A percentile compares a stretch with the other conserved stretches of the same genome.
These are phyloP conservation scores for Acholoe squamosa DNA, from an alignment of 2,888 invertebrate genomes.

Conservation along the genomic window DNA sequence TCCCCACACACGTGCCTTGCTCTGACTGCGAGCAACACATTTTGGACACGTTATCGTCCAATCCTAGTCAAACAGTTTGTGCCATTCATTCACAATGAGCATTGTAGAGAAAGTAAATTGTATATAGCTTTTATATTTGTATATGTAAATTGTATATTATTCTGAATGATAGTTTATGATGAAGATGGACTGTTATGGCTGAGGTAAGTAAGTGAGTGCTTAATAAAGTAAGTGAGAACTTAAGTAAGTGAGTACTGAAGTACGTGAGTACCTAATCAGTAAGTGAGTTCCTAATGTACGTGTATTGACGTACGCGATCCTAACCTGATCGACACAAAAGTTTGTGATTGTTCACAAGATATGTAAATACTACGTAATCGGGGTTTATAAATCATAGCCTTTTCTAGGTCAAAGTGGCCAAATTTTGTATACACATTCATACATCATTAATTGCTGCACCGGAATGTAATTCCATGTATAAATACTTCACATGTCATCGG, in stretches of 20 bases:
- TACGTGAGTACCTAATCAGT: no score
- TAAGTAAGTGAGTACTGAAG: background rate
- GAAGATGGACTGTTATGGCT: background rate
- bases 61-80: background rate
- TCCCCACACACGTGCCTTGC: conserved; percentile 58
- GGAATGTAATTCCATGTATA: conserved; percentile 29
- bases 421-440: conserved; percentile 7
- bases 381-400: background rate
- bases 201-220: background rate
- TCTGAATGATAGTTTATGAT: no score
- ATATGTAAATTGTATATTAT: background rate
- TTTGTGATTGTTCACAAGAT: conserved; percentile 11
- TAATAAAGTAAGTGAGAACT: background rate
- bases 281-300: background rate
- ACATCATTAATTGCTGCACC: background rate
- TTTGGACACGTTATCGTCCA: background rate
- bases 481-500: background rate
- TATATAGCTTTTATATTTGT: conserved; percentile 7
- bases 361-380: conserved; percentile 10
- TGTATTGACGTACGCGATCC: conserved; percentile 13
- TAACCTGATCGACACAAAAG: conserved; percentile 6
- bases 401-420: conserved; percentile 26
- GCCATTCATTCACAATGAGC: conserved; percentile 53
- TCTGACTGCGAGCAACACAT: conserved; percentile 52
- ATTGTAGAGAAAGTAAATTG: background rate